Base-by-base conservation (phyloP, 2,113 vertebrate species). In the Chlorodrepanis virens region DNA sequence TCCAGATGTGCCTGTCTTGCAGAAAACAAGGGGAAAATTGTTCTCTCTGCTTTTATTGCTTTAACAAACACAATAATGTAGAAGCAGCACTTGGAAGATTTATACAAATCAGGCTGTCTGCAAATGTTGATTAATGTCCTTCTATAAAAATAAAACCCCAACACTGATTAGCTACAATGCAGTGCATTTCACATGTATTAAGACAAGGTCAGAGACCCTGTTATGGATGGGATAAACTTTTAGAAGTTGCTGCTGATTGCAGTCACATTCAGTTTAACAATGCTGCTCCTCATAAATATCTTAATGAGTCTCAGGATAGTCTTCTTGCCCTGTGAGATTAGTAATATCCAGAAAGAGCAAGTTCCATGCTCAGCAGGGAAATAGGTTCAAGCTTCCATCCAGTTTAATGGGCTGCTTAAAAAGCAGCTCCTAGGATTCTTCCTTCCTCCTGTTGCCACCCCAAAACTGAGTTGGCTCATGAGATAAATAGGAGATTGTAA, bases 201-300 rank as follows among this genome's bases (percentile, higher is more conserved):
- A 90, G 67, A 86, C 67, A 95, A 77, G 79, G 71, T 91, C 79
- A 76, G 47, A 95, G 24, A 81, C 76, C 50, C 64, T 78, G n/a
- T 80, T 90, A 83, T 35, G 39, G 54, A 77, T 77, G 47, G 42
- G 16, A 89, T 94, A 94, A 90, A 94, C 39, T 90, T 93, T 44
- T 53, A 68, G 68, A 86, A 81, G 42, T 57, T 88, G 82, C 63
- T 86, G 63, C 45, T 92, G 90, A 90, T 90, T 93, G 75, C 68
- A 93, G 85, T 90, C 88, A 49, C 71, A 67, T 92, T 90, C 86
- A 65, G 63, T 94, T 92, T 90, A 94, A 88, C 87, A 83, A n/a
- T 63, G 67, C 49, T 95, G 45, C 50, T 93, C 64, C 60, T 96
- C 85, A 93, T 79, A 91, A 93, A 88, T 88, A 90, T 86, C 92